A percentile compares a stretch with the other conserved stretches of the same genome.
Conservation (phyloP, 2,888 invertebrate genomes). For the Chymomyza fuscimana region DNA sequence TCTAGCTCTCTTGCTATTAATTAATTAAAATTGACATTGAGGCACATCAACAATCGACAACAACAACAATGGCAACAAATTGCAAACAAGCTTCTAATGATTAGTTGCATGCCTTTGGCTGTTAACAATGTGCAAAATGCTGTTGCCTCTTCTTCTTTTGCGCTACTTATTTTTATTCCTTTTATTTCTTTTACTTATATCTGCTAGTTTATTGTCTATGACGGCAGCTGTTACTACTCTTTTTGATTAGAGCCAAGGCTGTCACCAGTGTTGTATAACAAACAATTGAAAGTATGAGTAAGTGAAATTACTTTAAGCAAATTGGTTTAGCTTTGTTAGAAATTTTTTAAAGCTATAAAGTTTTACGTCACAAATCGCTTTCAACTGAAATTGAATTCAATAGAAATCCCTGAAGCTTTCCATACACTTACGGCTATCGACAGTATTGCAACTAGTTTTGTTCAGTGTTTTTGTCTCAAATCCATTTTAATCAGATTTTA, state of each 20-base stretch:
- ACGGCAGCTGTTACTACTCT: conserved; percentile 23
- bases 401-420: too few relatives aligned
- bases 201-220: conserved; percentile 22
- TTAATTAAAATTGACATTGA: conserved; percentile 72
- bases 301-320: neutral
- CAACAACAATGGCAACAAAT: conserved; percentile 54
- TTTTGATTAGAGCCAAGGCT: neutral
- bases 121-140: conserved; percentile 70
- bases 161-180: conserved; percentile 8
- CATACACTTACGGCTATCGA: too few relatives aligned
- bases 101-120: conserved; percentile 62
- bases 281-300: neutral
- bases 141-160: conserved; percentile 22
- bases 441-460: too few relatives aligned
- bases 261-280: too few relatives aligned
- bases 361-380: too few relatives aligned
- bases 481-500: too few relatives aligned
- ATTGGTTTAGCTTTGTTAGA: too few relatives aligned
- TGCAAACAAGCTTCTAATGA: conserved; percentile 67
- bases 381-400: too few relatives aligned
- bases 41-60: conserved; percentile 33
- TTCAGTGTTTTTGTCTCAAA: too few relatives aligned
- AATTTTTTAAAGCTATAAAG: too few relatives aligned
- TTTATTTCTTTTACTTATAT: conserved; percentile 1
- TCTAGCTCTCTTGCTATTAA: conserved; percentile 45